Conservation (phyloP, 2,113 vertebrate genomes). For the Nannospalax galili region DNA sequence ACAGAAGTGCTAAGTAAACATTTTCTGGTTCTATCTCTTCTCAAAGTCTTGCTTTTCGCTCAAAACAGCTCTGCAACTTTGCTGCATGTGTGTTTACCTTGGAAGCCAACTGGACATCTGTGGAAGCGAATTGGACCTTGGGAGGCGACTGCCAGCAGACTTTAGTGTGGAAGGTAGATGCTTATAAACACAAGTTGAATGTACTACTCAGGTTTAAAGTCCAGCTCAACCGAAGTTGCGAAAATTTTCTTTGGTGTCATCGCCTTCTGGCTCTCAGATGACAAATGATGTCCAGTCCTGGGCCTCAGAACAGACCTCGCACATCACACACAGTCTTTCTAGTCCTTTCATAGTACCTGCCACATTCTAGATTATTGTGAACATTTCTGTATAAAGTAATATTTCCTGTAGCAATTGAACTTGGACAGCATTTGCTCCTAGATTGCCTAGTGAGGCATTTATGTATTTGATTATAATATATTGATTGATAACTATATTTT, state of each 20-base stretch:
- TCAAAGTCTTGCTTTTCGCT: not conserved
- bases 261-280: slow-evolving; percentile 37
- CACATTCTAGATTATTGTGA: slow-evolving; percentile 62
- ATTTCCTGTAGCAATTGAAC: slow-evolving; percentile 74
- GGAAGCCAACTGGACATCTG: not conserved
- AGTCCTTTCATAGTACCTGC: slow-evolving; percentile 46
- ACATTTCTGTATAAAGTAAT: slow-evolving; percentile 58
- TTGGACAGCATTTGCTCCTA: not conserved
- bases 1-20: not conserved
- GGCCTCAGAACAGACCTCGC: not conserved
- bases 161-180: not conserved
- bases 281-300: slow-evolving; percentile 51
- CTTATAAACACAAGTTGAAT: not conserved
- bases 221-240: slow-evolving; percentile 42
- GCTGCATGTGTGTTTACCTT: fast-evolving
- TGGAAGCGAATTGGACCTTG: fast-evolving
- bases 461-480: slow-evolving; percentile 66
- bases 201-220: not conserved
- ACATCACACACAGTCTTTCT: not conserved
- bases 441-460: slow-evolving; percentile 51
- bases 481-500: slow-evolving; percentile 75
- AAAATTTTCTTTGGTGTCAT: slow-evolving; percentile 26
- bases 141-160: not conserved
- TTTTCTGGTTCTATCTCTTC: fast-evolving
- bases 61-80: not conserved